A percentile compares a stretch with the other conserved stretches of the same genome.
phyloP scores from a whole-genome alignment of 2,797 vertebrate species.

The Eremophila alpestris region DNA sequence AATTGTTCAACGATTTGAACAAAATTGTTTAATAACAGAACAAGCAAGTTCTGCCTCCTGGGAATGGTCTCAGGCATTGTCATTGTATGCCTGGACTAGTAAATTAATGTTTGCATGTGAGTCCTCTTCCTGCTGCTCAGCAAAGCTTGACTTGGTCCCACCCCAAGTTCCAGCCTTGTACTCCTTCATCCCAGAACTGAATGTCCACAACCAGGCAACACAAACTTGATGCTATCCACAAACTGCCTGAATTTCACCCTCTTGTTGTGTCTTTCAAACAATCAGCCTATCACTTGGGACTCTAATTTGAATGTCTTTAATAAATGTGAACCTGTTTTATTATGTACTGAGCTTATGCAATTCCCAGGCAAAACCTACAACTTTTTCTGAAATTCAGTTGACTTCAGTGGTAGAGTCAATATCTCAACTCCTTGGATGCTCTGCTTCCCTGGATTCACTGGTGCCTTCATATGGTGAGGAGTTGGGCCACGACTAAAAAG shows the following conservation, averaged over 20 bases:
- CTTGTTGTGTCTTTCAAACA: neutral
- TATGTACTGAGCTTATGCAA: rapidly evolving
- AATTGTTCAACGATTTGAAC: neutral
- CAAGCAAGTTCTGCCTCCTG: neutral
- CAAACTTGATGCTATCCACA: neutral
- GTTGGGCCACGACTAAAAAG: neutral
- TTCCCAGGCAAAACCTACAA: neutral
- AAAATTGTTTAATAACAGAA: neutral
- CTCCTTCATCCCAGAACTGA: neutral
- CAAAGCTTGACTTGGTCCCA: neutral
- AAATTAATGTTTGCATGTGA: neutral
- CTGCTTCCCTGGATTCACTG: neutral
- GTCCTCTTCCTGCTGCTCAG: neutral
- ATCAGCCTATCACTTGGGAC: neutral
- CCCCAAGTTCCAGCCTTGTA: neutral
- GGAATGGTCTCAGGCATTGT: neutral
- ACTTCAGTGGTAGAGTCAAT: neutral
- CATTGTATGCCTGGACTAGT: neutral
- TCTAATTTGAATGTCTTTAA: neutral
- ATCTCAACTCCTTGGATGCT: neutral
- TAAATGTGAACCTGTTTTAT: neutral
- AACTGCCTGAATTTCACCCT: neutral
- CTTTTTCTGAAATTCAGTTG: neutral
- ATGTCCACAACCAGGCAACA: neutral
- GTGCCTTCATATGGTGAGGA: neutral